Conservation (phyloP, 2,888 invertebrate genomes). For the Ferdinandea cuprea region DNA sequence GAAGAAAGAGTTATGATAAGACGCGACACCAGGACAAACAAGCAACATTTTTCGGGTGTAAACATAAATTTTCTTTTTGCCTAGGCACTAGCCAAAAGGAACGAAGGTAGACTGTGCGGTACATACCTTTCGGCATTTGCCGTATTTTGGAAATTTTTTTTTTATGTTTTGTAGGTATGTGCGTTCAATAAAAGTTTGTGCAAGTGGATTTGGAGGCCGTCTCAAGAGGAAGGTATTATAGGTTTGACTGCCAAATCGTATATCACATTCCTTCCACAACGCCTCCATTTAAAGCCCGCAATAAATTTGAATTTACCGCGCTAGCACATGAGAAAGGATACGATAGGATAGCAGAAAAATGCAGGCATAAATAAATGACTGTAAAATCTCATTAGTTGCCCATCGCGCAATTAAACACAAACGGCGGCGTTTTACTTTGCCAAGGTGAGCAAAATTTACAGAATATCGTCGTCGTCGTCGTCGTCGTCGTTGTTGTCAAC, state of each 20-base stretch:
- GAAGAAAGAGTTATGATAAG: slow-evolving; percentile 64
- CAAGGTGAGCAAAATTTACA: slow-evolving; percentile 52
- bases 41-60: slow-evolving; percentile 51
- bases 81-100: no score
- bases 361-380: slow-evolving; percentile 61
- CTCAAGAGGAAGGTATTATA: slow-evolving; percentile 53
- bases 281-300: slow-evolving; percentile 34
- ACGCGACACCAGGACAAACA: slow-evolving; percentile 66
- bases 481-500: no score
- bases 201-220: slow-evolving; percentile 51
- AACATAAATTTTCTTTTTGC: slow-evolving; percentile 63
- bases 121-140: slow-evolving; percentile 34
- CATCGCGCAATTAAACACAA: slow-evolving; percentile 83
- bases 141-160: slow-evolving; percentile 10
- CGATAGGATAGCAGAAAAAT: slow-evolving; percentile 53
- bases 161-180: slow-evolving; percentile 64
- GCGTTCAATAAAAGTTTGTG: slow-evolving; percentile 66
- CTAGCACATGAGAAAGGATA: slow-evolving; percentile 54
- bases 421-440: slow-evolving; percentile 79
- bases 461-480: slow-evolving; percentile 24
- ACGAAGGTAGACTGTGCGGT: slow-evolving; percentile 12
- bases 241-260: slow-evolving; percentile 66
- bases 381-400: slow-evolving; percentile 79
- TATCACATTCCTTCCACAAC: slow-evolving; percentile 47
- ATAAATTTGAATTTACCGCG: slow-evolving; percentile 59